These are phyloP conservation scores for Aphelenchoides fujianensis DNA, from an alignment of 1,140 invertebrate genomes.

Conservation along the genomic window DNA sequence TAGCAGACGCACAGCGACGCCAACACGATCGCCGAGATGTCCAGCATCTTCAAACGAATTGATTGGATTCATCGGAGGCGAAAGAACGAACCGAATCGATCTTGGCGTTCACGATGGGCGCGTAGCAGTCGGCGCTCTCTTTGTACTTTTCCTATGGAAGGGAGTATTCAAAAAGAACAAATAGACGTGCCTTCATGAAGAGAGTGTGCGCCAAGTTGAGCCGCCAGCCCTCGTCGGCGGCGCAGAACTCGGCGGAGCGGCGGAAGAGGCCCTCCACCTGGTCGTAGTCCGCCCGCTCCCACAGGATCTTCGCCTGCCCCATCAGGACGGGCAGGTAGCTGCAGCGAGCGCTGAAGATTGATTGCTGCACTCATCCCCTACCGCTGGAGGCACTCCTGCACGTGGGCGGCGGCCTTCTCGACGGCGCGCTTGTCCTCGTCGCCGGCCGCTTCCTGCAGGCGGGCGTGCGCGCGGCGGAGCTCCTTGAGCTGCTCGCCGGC, in stretches of 20 bases:
- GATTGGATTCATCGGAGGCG: conserved; percentile 59
- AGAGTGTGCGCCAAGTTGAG: conserved; percentile 96
- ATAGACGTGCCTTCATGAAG: conserved; percentile 90
- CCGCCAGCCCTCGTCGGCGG: conserved; percentile 92
- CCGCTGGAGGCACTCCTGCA: conserved; percentile 41
- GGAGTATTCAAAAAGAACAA: background rate
- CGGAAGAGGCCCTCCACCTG: conserved; percentile 75
- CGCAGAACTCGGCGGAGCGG: conserved; percentile 95
- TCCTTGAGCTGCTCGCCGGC: conserved; percentile 84
- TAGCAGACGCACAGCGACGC: conserved; percentile 98
- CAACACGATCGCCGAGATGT: conserved; percentile 89
- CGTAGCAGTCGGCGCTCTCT: conserved; percentile 95
- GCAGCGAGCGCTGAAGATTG: conserved; percentile 23
- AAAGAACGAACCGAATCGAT: conserved; percentile 75
- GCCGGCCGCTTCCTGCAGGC: conserved; percentile 69
- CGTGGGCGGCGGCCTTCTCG: conserved; percentile 43
- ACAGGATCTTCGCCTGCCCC: conserved; percentile 98
- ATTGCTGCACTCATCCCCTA: conserved; percentile 8
- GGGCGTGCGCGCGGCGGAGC: conserved; percentile 86
- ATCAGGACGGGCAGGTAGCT: conserved; percentile 87
- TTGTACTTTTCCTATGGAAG: conserved; percentile 78
- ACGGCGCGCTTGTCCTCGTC: conserved; percentile 25
- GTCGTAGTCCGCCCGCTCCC: conserved; percentile 91
- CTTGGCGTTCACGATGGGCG: conserved; percentile 93
- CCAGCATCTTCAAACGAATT: conserved; percentile 72